Conservation (phyloP, 2,113 vertebrate species). For the Paracanthobrama guichenoti region DNA sequence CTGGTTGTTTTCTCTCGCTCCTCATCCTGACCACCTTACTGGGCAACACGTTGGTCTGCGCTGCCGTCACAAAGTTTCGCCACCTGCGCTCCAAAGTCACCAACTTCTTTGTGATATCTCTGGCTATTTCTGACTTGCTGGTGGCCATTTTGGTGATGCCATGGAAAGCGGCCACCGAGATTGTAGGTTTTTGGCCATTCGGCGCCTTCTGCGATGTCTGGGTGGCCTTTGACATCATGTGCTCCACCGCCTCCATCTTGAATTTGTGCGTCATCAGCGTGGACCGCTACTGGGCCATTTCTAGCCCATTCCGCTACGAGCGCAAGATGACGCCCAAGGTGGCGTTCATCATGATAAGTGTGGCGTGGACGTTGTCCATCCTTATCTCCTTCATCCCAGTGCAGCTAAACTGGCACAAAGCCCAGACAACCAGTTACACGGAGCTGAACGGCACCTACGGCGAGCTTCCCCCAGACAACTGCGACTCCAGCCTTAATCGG, state of each 20-base stretch:
- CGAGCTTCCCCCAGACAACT: conserved; percentile 81
- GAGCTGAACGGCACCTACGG: conserved; percentile 80
- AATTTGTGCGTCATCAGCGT: conserved; percentile 98
- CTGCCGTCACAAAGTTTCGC: conserved; percentile 91
- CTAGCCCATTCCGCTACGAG: conserved; percentile 94
- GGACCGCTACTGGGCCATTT: conserved; percentile 98
- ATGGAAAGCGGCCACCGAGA: conserved; percentile 96
- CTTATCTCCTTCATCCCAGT: conserved; percentile 98
- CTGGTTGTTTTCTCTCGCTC: conserved; percentile 91
- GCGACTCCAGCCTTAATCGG: conserved; percentile 94
- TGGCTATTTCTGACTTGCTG: conserved; percentile 94
- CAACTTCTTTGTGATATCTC: conserved; percentile 97
- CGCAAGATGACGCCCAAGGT: conserved; percentile 98
- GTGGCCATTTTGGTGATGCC: conserved; percentile 98
- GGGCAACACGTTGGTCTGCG: conserved; percentile 96
- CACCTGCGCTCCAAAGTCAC: conserved; percentile 98
- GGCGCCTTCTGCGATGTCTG: conserved; percentile 95
- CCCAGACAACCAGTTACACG: conserved; percentile 74
- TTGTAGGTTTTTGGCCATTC: conserved; percentile 96
- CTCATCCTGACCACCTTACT: conserved; percentile 95
- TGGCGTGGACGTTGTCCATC: conserved; percentile 93
- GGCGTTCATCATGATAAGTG: conserved; percentile 92
- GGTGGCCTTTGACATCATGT: conserved; percentile 99
- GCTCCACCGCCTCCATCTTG: conserved; percentile 96
- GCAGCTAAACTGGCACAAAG: conserved; percentile 98